These are phyloP conservation scores for Zophobas morio DNA, from an alignment of 1,140 invertebrate species.

Conservation along the genomic window DNA sequence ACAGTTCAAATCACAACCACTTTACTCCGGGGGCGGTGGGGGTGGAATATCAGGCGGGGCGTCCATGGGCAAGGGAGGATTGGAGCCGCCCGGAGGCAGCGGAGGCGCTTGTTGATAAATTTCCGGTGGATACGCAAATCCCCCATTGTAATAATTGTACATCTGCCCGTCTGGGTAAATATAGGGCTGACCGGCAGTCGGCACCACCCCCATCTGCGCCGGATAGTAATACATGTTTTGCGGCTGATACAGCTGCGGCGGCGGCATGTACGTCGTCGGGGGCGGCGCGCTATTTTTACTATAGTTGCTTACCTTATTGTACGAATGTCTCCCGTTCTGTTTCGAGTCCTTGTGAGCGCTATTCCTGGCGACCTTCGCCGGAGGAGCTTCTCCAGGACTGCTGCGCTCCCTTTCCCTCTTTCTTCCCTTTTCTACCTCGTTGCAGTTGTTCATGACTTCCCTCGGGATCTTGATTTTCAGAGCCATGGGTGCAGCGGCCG, in stretches of 20 bases:
- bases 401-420: conserved; percentile 63
- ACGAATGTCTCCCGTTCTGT: conserved; percentile 64
- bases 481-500: conserved; percentile 28
- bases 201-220: conserved; percentile 45
- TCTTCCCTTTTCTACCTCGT: conserved; percentile 54
- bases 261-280: conserved; percentile 42
- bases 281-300: conserved; percentile 50
- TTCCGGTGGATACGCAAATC: conserved; percentile 50
- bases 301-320: conserved; percentile 66
- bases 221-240: conserved; percentile 41
- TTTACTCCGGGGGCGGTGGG: conserved; percentile 68
- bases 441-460: conserved; percentile 66
- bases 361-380: conserved; percentile 52
- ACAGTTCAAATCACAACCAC: conserved; percentile 10
- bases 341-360: conserved; percentile 57
- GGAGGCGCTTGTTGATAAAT: conserved; percentile 57
- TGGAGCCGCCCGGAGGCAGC: conserved; percentile 32
- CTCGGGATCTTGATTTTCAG: conserved; percentile 74
- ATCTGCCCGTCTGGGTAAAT: conserved; percentile 53
- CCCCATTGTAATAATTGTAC: conserved; percentile 49
- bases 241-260: conserved; percentile 20
- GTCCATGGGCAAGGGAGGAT: conserved; percentile 68
- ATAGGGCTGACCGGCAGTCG: conserved; percentile 35
- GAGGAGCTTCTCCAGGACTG: conserved; percentile 36
- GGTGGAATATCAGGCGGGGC: conserved; percentile 69